These are phyloP conservation scores for Nebria brevicollis DNA, from an alignment of 2,888 invertebrate genomes.

Conservation along the genomic window DNA sequence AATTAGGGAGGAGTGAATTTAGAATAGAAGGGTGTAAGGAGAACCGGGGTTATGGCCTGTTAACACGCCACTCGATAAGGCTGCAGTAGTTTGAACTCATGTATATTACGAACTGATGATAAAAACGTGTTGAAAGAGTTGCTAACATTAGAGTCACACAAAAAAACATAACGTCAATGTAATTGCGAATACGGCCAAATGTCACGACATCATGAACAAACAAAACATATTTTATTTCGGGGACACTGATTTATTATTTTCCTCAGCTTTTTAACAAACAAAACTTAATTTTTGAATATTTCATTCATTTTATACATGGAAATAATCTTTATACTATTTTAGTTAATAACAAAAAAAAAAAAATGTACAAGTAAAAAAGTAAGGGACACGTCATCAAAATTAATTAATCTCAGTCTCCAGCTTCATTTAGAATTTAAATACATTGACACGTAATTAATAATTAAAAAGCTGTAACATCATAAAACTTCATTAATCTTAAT, in stretches of 20 bases:
- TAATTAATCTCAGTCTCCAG: too few species aligned
- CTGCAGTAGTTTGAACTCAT: conserved; percentile 1
- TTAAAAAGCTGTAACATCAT: too few species aligned
- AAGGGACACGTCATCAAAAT: too few species aligned
- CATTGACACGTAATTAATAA: too few species aligned
- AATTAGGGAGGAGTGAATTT: background rate
- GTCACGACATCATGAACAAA: background rate
- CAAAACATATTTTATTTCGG: background rate
- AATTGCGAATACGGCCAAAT: background rate
- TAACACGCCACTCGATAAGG: conserved; percentile 5
- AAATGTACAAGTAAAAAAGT: too few species aligned
- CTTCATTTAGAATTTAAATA: too few species aligned
- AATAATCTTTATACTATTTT: too few species aligned
- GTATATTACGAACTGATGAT: background rate
- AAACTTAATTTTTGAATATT: too few species aligned
- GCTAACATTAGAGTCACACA: background rate
- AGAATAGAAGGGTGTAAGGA: background rate
- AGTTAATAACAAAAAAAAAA: too few species aligned
- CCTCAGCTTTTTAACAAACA: background rate
- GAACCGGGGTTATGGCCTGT: conserved; percentile 4
- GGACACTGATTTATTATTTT: background rate
- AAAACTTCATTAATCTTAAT: background rate
- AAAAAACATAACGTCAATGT: background rate
- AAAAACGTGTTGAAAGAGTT: background rate
- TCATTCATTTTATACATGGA: too few species aligned